phyloP scores from a whole-genome alignment of 2,113 vertebrate species.

The Psilopsiagon aurifrons region DNA sequence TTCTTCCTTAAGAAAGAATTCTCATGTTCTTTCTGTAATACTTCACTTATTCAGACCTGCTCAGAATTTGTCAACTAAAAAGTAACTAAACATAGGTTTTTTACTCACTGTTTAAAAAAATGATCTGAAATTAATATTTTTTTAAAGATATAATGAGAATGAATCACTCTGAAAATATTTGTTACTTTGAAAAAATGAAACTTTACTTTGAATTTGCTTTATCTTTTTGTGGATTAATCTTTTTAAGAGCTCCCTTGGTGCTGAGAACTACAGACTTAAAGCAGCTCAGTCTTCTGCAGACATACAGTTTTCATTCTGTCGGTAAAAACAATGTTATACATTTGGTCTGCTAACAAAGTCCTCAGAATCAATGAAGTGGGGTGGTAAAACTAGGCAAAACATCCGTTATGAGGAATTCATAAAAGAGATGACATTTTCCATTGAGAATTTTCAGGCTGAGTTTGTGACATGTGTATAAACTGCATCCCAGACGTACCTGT shows the following conservation, averaged over 20 bases:
- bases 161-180: not conserved
- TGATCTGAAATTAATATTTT: not conserved
- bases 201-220: not conserved
- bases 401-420: not conserved
- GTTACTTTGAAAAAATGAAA: not conserved
- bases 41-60: not conserved
- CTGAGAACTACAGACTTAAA: not conserved
- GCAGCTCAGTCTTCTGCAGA: not conserved
- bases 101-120: not conserved
- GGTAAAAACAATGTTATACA: not conserved
- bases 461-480: not conserved
- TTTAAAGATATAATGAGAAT: not conserved
- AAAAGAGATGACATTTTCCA: not conserved
- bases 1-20: not conserved
- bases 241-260: not conserved
- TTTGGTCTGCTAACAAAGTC: not conserved
- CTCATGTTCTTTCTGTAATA: not conserved
- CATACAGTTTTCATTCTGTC: not conserved
- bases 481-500: not conserved
- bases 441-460: not conserved
- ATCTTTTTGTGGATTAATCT: not conserved
- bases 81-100: not conserved
- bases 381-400: not conserved
- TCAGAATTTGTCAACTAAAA: not conserved
- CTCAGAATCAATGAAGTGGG: not conserved